phyloP scores from a whole-genome alignment of 2,888 invertebrate species.

The Herminia tarsipennalis region DNA sequence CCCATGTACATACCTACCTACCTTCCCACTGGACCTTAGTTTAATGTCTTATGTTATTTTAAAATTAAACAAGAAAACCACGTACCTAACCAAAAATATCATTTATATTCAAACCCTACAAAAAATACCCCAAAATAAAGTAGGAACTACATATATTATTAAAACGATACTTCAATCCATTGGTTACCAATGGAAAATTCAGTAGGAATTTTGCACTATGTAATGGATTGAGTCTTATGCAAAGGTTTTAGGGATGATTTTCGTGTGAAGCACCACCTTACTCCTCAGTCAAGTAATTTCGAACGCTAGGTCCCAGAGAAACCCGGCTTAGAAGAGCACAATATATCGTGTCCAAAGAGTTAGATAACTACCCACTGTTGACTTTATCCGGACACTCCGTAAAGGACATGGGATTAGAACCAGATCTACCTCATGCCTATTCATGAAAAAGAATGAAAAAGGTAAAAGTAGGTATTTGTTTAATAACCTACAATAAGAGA shows the following conservation, averaged over 20 bases:
- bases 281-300: conserved; percentile 24
- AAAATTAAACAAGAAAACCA: conserved; percentile 25
- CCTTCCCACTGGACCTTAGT: conserved; percentile 1
- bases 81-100: conserved; percentile 24
- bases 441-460: conserved; percentile 46
- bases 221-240: conserved; percentile 1
- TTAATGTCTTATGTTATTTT: conserved; percentile 29
- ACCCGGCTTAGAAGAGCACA: conserved; percentile 46
- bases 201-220: conserved; percentile 9
- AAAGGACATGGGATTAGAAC: conserved; percentile 37
- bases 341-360: conserved; percentile 50
- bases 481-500: too few relatives aligned
- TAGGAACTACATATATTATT: conserved; percentile 28
- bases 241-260: conserved; percentile 10
- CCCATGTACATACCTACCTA: conserved; percentile 1
- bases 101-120: conserved; percentile 17
- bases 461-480: too few relatives aligned
- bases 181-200: conserved; percentile 34
- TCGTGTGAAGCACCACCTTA: conserved; percentile 25
- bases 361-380: conserved; percentile 40
- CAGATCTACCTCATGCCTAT: conserved; percentile 39
- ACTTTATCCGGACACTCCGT: conserved; percentile 50
- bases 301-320: conserved; percentile 27
- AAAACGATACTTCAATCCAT: conserved; percentile 43
- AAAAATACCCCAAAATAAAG: conserved; percentile 25